Evolutionary conservation across 1,140 invertebrate species (phyloP).

Genomic region (Elymnias hypermnestra): DNA sequence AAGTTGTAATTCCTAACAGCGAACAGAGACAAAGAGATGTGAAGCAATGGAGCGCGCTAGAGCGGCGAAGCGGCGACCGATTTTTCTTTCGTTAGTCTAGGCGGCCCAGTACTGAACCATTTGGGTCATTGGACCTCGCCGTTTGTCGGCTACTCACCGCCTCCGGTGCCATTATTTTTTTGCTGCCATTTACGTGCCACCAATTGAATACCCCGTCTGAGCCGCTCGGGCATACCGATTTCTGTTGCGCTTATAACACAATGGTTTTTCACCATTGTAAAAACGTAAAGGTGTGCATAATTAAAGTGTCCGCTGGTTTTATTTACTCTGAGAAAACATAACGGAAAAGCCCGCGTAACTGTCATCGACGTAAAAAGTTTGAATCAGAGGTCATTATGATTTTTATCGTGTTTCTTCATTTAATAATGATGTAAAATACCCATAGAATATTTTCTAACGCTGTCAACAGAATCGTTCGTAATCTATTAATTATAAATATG

Average conservation of each 20-base stretch:
- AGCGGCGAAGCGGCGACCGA: conserved; percentile 33
- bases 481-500: too few relatives aligned
- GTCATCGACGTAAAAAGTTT: conserved; percentile 24
- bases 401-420: neutral
- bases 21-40: conserved; percentile 25
- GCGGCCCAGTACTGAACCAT: conserved; percentile 63
- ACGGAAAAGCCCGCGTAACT: conserved; percentile 33
- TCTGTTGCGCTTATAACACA: conserved; percentile 27
- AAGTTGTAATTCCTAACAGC: conserved; percentile 19
- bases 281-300: conserved; percentile 33
- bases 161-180: conserved; percentile 63
- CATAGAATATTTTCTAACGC: too few relatives aligned
- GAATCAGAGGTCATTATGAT: conserved; percentile 19
- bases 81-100: conserved; percentile 67
- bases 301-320: conserved; percentile 14
- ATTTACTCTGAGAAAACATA: conserved; percentile 19
- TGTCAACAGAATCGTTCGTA: too few relatives aligned
- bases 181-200: conserved; percentile 45
- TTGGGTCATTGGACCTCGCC: conserved; percentile 73
- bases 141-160: conserved; percentile 51
- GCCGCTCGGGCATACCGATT: conserved; percentile 34
- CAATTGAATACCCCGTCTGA: conserved; percentile 22
- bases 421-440: conserved; percentile 2
- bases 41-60: conserved; percentile 22
- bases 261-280: conserved; percentile 27